Evolutionary conservation across 1,140 invertebrate genomes (phyloP).

Genomic region (Hyposmocoma kahamanoa): DNA sequence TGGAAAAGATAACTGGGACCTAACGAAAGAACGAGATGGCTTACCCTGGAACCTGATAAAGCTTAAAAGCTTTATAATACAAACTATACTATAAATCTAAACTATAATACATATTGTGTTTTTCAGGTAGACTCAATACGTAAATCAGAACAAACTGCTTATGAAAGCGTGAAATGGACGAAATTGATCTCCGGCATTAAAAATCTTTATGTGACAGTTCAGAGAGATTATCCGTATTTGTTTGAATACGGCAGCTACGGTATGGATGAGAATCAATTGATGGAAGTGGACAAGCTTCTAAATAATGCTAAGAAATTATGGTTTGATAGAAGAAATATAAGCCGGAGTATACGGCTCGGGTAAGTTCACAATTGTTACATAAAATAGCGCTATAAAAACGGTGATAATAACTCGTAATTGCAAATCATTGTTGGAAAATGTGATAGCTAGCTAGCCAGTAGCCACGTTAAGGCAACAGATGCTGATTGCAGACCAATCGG

Average conservation of each 20-base stretch:
- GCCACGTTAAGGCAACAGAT: too few species aligned
- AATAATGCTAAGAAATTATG: slow-evolving; percentile 36
- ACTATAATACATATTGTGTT: not conserved
- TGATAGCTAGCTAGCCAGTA: too few species aligned
- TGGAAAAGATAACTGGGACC: too few species aligned
- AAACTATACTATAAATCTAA: too few species aligned
- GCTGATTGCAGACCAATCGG: too few species aligned
- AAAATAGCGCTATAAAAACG: too few species aligned
- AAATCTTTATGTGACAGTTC: slow-evolving; percentile 41
- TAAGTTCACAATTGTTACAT: too few species aligned
- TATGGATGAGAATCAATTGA: slow-evolving; percentile 28
- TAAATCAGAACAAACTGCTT: slow-evolving; percentile 22
- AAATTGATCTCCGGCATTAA: slow-evolving; percentile 50
- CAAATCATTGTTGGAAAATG: too few species aligned
- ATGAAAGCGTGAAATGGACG: slow-evolving; percentile 51
- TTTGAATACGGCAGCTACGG: slow-evolving; percentile 47
- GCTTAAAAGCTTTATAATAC: too few species aligned
- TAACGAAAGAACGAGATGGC: too few species aligned
- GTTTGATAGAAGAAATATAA: slow-evolving; percentile 38
- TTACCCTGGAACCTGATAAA: too few species aligned
- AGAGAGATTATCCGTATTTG: slow-evolving; percentile 47
- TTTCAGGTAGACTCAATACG: slow-evolving; percentile 37
- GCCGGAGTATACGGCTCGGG: slow-evolving; percentile 41
- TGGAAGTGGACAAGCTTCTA: slow-evolving; percentile 19
- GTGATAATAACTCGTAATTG: too few species aligned